Evolutionary conservation across 2,888 invertebrate species (phyloP).

Genomic region (Tetragnatha montana): DNA sequence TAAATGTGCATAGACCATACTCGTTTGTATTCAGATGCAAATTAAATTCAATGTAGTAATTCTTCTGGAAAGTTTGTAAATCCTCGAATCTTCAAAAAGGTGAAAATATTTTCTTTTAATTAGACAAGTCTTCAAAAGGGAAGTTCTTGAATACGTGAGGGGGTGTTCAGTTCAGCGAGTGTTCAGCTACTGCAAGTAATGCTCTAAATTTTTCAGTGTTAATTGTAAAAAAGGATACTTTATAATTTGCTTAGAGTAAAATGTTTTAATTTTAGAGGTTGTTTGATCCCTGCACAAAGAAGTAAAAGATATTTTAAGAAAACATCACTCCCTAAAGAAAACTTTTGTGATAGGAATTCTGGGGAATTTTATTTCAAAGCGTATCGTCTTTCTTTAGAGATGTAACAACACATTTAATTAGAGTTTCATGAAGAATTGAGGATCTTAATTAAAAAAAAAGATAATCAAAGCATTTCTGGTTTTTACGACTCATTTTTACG

Average conservation of each 20-base stretch:
- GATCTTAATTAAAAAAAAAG: too few relatives aligned
- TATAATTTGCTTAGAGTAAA: background rate
- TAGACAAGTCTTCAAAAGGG: background rate
- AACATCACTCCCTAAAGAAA: too few relatives aligned
- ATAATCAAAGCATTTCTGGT: too few relatives aligned
- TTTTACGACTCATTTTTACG: too few relatives aligned
- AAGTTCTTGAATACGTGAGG: background rate
- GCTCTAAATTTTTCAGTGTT: background rate
- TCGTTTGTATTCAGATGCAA: background rate
- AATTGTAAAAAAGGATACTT: background rate
- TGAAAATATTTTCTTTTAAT: background rate
- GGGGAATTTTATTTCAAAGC: too few relatives aligned
- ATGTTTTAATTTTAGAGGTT: background rate
- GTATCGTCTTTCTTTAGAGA: too few relatives aligned
- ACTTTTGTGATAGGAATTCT: too few relatives aligned
- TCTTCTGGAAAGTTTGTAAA: background rate
- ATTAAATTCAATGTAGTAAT: background rate
- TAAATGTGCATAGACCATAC: too few relatives aligned
- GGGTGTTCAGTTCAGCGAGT: background rate
- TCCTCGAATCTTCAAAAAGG: background rate
- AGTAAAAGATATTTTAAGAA: background rate
- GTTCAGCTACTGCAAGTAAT: background rate
- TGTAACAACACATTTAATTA: too few relatives aligned
- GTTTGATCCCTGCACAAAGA: background rate
- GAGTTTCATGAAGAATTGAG: too few relatives aligned